Base-by-base conservation (phyloP, 1,140 invertebrate genomes). In the Platorchestia sp. region DNA sequence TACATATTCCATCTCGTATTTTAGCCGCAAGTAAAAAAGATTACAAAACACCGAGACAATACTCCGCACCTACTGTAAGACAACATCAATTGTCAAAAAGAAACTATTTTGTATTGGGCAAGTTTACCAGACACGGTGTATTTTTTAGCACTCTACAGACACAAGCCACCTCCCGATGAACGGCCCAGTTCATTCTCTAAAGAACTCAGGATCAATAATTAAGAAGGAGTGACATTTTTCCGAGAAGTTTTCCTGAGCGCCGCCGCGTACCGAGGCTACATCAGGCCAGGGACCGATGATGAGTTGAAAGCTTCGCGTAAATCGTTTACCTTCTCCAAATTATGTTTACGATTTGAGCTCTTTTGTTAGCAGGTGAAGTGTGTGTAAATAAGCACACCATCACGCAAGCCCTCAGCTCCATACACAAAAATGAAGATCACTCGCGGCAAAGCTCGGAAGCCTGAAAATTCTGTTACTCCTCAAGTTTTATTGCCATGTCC, bases 401-500 rank as follows among this genome's bases (percentile, higher is more conserved):
- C 91, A 93, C 91, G 91, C 44, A 45, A 47, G 43, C 91, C 40
- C 91, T 93, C 45, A 45, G 91, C 45, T 45, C 22, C 91, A 93
- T 93, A 93, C 91, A 93, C 91, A 93, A 93, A 93, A 93, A 93
- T 93, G 91, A 93, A 44, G 91, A 93, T 93, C 91, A 93, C 91
- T 93, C 91, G 40, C 59, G 59, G 59, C 59, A 75, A 75, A 75
- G 59, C 59, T 75, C 59, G 59, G 59, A 75, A 75, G 59, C 59
- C 36, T 75, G 59, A 75, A 75, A 75, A 75, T 75, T 75, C 59
- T 10, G 59, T 75, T 75, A 75, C 59, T 75, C 36, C 59, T 75
- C 10, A 75, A 75, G 59, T 75, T 75, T 75, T 75, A 75, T 75
- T 75, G 59, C 59, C 59, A 36, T 19, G 36, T 75, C 59, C 59